Evolutionary conservation across 2,797 vertebrate genomes (phyloP).

Genomic region (Chelidonichthys spinosus): DNA sequence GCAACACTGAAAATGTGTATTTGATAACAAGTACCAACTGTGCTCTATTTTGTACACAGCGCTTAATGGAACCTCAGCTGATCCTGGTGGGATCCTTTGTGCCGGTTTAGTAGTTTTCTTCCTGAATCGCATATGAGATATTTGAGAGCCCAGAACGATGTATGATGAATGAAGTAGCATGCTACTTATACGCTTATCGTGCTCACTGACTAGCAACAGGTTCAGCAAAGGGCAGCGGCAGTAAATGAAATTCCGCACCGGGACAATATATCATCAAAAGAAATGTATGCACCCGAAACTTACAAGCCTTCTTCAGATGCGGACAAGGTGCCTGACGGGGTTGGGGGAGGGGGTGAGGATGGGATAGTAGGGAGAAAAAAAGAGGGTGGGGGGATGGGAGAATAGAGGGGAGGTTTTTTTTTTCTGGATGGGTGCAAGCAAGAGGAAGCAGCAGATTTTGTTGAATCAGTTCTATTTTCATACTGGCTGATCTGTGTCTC

Average conservation of each 20-base stretch:
- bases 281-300: slow-evolving; percentile 95
- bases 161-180: slow-evolving; percentile 99
- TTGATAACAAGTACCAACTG: slow-evolving; percentile 64
- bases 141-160: slow-evolving; percentile 96
- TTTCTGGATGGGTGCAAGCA: slow-evolving; percentile 62
- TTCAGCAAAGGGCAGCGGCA: slow-evolving; percentile 98
- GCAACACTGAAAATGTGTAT: slow-evolving; percentile 59
- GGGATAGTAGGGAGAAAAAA: slow-evolving; percentile 74
- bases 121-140: slow-evolving; percentile 95
- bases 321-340: slow-evolving; percentile 93
- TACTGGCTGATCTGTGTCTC: slow-evolving; percentile 85
- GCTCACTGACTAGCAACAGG: slow-evolving; percentile 99
- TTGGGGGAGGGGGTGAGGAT: slow-evolving; percentile 84
- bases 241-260: slow-evolving; percentile 99
- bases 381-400: slow-evolving; percentile 66
- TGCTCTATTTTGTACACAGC: slow-evolving; percentile 69
- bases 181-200: slow-evolving; percentile 99
- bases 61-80: slow-evolving; percentile 81
- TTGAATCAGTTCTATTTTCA: slow-evolving; percentile 93
- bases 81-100: slow-evolving; percentile 83
- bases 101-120: slow-evolving; percentile 88
- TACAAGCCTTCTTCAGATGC: slow-evolving; percentile 91
- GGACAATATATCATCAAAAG: slow-evolving; percentile 99
- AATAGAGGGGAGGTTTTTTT: slow-evolving; percentile 77
- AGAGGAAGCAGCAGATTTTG: slow-evolving; percentile 84